Conservation (phyloP, 1,140 invertebrate genomes). For the Heliconius himera region DNA sequence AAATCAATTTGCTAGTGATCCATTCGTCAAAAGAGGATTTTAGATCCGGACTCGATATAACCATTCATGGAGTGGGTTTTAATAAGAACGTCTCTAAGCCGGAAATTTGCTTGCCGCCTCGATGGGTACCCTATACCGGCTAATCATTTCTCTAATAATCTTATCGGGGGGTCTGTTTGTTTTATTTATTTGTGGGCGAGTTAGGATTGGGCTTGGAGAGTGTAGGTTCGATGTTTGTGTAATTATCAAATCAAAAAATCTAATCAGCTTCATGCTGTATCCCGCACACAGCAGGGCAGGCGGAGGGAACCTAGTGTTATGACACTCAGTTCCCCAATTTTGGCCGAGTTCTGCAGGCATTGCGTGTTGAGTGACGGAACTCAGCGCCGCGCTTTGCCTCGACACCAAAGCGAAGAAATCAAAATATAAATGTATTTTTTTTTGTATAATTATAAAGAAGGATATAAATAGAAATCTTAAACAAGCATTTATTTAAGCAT, state of each 20-base stretch:
- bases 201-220: neutral
- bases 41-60: constrained; percentile 46
- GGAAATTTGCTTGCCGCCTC: constrained; percentile 51
- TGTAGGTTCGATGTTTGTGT: neutral
- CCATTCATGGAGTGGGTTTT: constrained; percentile 45
- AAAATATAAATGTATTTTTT: no score
- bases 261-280: no score
- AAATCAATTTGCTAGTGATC: constrained; percentile 25
- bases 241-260: no score
- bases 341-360: no score
- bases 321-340: no score
- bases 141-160: constrained; percentile 5
- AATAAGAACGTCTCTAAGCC: constrained; percentile 55
- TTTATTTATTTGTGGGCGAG: neutral
- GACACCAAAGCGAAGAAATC: no score
- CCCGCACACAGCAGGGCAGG: no score
- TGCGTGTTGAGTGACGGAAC: no score
- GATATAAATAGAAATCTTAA: neutral
- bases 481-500: no score
- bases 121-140: constrained; percentile 13
- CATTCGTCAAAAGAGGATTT: constrained; percentile 48
- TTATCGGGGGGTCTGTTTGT: neutral
- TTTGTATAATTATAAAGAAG: no score
- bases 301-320: no score
- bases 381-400: no score